Evolutionary conservation across 2,113 vertebrate species (phyloP), one percentile per base, ranked within the genome.

Genomic region (Saccopteryx leptura): DNA sequence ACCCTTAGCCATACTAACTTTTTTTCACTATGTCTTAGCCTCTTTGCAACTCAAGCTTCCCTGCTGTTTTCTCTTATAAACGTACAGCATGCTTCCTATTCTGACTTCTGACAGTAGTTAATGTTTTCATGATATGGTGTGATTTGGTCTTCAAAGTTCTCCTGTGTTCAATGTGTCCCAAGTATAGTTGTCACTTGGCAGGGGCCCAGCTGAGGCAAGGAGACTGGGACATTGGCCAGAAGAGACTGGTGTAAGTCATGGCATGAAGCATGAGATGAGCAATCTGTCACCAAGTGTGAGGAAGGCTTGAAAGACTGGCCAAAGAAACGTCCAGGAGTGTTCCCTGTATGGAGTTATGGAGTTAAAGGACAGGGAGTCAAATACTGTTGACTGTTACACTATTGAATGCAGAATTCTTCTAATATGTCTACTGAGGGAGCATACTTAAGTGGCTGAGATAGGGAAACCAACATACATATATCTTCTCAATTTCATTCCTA

Each of bases 41-140:
- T 58, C 84, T 33, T 50, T 63, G 46, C 13, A 74, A 46, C 60
- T 89, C 39, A 81, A 31, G 46, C 56, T 81, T 82, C 78, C 24
- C 10, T 68, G 23, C 83, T 95, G 17, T 84, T 66, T 56, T 93
- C 58, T 76, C 50, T 79, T 94, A 68, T 79, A 66, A 92, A 26
- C 60, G 52, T n/a, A 23, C 54, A 65, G 17, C n/a, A 31, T 0
- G 12, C 39, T 66, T 90, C 46, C 50, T 86, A 11, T 46, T 48
- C 23, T 54, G 65, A 60, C 17, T 46, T 48, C 23, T 54, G 65
- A 60, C 17, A 50, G 14, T 66, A 56, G 5, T 18, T 46, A 72
- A 3, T 83, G 28, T 78, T 80, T 88, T 93, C 54, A 15, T 71
- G 58, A 9, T 63, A 14, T 61, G 33, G 21, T 31, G 58, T 92